Conservation (phyloP, 2,113 vertebrate species). For the Percopsis transmontana region DNA sequence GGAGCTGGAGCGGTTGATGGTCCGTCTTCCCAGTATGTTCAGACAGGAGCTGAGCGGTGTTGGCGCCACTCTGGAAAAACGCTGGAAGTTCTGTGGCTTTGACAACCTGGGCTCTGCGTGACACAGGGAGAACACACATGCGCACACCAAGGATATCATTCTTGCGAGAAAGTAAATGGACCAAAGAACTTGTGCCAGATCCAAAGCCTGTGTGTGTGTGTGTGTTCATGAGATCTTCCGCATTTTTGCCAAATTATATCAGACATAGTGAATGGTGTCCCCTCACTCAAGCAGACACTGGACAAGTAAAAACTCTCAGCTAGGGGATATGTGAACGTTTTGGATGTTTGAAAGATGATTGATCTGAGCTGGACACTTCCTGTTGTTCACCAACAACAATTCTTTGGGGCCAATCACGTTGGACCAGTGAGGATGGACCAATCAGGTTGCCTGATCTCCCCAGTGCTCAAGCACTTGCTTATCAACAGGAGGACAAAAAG, state of each 20-base stretch:
- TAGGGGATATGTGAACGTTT: neutral
- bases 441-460: neutral
- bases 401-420: neutral
- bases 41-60: slow-evolving; percentile 95
- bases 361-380: neutral
- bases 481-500: too few species aligned
- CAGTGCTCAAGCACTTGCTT: neutral
- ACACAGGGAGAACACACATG: slow-evolving; percentile 55
- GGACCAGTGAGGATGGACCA: neutral
- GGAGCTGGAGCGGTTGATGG: slow-evolving; percentile 91
- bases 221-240: too few species aligned
- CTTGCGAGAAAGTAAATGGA: neutral
- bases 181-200: neutral
- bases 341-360: neutral
- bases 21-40: slow-evolving; percentile 91
- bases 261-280: neutral
- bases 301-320: neutral
- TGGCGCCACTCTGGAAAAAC: slow-evolving; percentile 93
- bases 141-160: slow-evolving; percentile 21
- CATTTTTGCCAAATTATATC: neutral
- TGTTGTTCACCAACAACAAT: neutral
- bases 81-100: slow-evolving; percentile 97
- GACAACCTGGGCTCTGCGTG: slow-evolving; percentile 88
- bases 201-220: neutral
- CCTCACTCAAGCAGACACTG: slow-evolving; percentile 14